Conservation (phyloP, 2,888 invertebrate genomes). For the Nematopogon swammerdamellus region DNA sequence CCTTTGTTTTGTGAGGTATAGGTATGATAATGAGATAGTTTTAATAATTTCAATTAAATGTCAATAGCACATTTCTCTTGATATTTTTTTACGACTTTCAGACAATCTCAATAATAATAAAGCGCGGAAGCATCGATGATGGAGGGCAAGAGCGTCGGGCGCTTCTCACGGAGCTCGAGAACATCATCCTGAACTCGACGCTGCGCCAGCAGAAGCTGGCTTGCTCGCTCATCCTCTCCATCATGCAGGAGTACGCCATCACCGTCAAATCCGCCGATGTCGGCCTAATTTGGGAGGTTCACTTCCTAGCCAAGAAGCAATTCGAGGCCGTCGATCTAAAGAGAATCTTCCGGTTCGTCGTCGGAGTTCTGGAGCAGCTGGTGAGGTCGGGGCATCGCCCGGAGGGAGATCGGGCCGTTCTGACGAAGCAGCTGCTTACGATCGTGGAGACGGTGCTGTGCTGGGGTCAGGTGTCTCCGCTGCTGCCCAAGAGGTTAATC, state of each 20-base stretch:
- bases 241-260: slow-evolving; percentile 87
- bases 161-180: slow-evolving; percentile 71
- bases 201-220: slow-evolving; percentile 80
- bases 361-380: slow-evolving; percentile 41
- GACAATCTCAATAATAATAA: slow-evolving; percentile 85
- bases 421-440: slow-evolving; percentile 68
- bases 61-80: too few relatives aligned
- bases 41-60: too few relatives aligned
- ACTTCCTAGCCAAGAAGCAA: slow-evolving; percentile 77
- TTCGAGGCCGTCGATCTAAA: slow-evolving; percentile 81
- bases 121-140: slow-evolving; percentile 77
- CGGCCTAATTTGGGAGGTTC: slow-evolving; percentile 85
- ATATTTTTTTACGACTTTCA: too few relatives aligned
- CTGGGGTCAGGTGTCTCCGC: slow-evolving; percentile 75
- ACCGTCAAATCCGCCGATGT: slow-evolving; percentile 84
- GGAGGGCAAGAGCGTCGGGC: slow-evolving; percentile 64
- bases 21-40: too few relatives aligned
- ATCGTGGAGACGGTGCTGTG: slow-evolving; percentile 76
- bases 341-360: slow-evolving; percentile 65
- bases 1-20: too few relatives aligned
- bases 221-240: slow-evolving; percentile 75
- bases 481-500: slow-evolving; percentile 65
- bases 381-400: slow-evolving; percentile 40
- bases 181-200: slow-evolving; percentile 76
- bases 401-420: slow-evolving; percentile 48